Evolutionary conservation across 1,140 invertebrate genomes (phyloP), one percentile per base, ranked within the genome.

Genomic region (Pollicipes pollicipes): DNA sequence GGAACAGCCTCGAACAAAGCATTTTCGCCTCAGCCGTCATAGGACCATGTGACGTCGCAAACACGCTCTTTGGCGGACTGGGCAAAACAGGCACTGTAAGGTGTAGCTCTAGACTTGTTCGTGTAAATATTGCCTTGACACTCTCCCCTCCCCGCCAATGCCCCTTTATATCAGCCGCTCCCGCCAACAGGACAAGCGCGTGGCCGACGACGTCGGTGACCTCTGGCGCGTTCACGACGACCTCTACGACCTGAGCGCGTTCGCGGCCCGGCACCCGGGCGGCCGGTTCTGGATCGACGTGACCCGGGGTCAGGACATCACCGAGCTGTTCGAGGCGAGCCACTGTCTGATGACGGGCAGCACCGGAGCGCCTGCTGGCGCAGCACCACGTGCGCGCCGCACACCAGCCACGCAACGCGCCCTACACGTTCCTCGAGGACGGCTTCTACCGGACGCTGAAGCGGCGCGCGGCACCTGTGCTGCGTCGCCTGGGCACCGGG

Each of bases 161-260:
- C 4, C 32, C 32, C 32, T 35, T 16, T 58, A 21, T 58, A 58
- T 21, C 45, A 21, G 17, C 45, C 24, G 21, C 45, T 21, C 17
- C 17, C 21, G 6, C 6, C 10, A 2, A 2, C 45, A 82, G 45
- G 85, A 84, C 2, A 89, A 89, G 76, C 81, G 81, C 66, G 75
- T 80, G 35, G 85, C 88, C 73, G 89, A 92, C 76, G 85, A 85
- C 24, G 87, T 89, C 0, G 88, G 89, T 77, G 85, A 84, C 16
- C 79, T 90, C 0, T 93, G 91, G 91, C 81, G 91, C 71, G 83
- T 93, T 26, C 83, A 86, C 73, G 83, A 92, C 78, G 81, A 81
- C 64, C 81, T 93, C 0, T 93, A 93, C 76, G 87, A 93, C 78
- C 80, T 93, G 26, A 82, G 79, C 8, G 79, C 81, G 28, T 93